Percentiles rank a stretch among this genome's conserved stretches.
Evolutionary conservation across 2,113 vertebrate species (phyloP).

Genomic region (Phaethon lepturus): DNA sequence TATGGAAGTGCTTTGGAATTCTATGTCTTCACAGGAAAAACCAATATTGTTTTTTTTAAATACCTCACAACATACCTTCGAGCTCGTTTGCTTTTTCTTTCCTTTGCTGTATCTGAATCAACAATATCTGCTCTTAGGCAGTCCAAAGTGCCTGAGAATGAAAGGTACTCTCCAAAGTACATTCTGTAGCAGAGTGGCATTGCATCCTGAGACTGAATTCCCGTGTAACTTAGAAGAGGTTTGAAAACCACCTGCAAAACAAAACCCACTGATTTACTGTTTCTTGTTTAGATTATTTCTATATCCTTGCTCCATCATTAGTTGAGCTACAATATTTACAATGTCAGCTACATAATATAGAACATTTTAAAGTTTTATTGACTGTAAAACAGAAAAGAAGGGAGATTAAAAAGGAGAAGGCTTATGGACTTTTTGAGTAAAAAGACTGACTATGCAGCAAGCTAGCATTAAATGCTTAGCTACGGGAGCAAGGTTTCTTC

Average conservation of each 20-base stretch:
- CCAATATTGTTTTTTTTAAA: background rate
- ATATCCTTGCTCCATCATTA: background rate
- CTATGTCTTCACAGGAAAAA: background rate
- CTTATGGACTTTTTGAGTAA: background rate
- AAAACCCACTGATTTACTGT: background rate
- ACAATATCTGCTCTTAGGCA: constrained; percentile 97
- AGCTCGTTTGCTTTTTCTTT: constrained; percentile 90
- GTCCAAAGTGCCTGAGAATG: constrained; percentile 94
- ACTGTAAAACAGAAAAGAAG: background rate
- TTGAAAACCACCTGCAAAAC: constrained; percentile 93
- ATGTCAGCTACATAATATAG: background rate
- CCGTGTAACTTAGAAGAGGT: constrained; percentile 91
- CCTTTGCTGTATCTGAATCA: constrained; percentile 96
- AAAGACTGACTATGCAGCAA: background rate
- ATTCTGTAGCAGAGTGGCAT: constrained; percentile 94
- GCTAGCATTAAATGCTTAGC: background rate
- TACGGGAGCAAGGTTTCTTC: background rate
- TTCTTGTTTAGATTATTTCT: background rate
- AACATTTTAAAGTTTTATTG: background rate
- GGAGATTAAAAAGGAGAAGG: background rate
- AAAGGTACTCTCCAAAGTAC: constrained; percentile 97
- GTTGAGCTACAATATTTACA: background rate
- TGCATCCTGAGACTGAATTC: constrained; percentile 93
- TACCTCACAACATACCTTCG: constrained; percentile 79
- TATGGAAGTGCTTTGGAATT: background rate